Base-by-base conservation (phyloP, 2,888 invertebrate genomes). In the Acrobeloides nanus region DNA sequence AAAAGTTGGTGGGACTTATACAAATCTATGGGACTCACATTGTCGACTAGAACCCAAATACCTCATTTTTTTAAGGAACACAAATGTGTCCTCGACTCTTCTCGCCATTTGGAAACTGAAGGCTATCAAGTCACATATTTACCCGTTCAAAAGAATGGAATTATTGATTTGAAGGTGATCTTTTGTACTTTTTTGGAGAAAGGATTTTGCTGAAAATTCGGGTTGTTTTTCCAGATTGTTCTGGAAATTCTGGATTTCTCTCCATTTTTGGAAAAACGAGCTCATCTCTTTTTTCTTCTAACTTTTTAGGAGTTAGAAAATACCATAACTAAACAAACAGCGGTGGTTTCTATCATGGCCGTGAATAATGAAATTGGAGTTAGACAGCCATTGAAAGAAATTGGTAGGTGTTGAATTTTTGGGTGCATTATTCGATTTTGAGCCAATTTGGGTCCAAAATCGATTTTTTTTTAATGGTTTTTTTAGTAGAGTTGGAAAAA, bases 311-410 rank as follows among this genome's bases (percentile, higher is more conserved):
- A 84, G 43, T 77, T 97, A 38, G 86, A 89, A 71, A 80, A 81
- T 55, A 81, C 85, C 0, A 83, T 97, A 8, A 85, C 85, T 23
- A 84, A 88, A 6, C 85, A 92, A 62, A 97, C 97, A 6, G 84
- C 86, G 39, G 77, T 99, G 33, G 90, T 97, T 1, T 92, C 95
- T 2, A 81, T 97, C 39, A 97, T 97, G 97, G 81, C 86, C 18
- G 86, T 99, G 1, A 95, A 99, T 78, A 97, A 99, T 81, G 95
- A 95, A 80, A 97, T 95, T 74, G 97, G 93, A 53, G 92, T 97
- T 0, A 81, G 80, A 68, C 97, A 99, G 75, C 95, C 93, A 1
- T 80, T 99, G 34, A 75, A 81, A 44, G 87, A 93, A 73, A 95
- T 97, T 63, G 93, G 93, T 80, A 62, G 60, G 54, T n/a, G n/a